Evolutionary conservation across 2,113 vertebrate species (phyloP).

Genomic region (Gopherus flavomarginatus): DNA sequence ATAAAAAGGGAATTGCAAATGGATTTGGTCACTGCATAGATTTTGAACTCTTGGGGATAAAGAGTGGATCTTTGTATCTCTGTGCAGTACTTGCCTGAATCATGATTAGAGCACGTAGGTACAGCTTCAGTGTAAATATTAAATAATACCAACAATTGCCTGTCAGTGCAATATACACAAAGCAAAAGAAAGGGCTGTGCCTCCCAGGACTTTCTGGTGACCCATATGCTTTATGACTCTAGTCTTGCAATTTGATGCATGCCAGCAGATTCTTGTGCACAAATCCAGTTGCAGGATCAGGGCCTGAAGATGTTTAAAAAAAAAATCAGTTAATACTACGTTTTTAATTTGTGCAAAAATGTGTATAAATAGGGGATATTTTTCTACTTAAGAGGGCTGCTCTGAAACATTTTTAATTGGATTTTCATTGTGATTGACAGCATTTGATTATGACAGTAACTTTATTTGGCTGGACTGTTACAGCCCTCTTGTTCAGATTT

Average conservation of each 20-base stretch:
- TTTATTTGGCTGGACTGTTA: constrained; percentile 85
- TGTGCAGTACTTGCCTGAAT: not conserved
- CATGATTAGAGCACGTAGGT: constrained; percentile 32
- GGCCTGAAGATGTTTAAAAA: constrained; percentile 42
- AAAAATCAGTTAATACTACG: constrained; percentile 75
- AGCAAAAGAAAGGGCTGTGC: constrained; percentile 52
- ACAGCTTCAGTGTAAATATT: constrained; percentile 20
- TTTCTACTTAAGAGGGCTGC: constrained; percentile 77
- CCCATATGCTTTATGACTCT: constrained; percentile 48
- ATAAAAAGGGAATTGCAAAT: constrained; percentile 63
- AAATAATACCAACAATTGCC: constrained; percentile 71
- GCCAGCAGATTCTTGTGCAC: constrained; percentile 37
- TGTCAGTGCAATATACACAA: constrained; percentile 53
- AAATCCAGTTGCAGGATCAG: constrained; percentile 58
- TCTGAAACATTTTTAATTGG: constrained; percentile 81
- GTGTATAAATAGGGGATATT: constrained; percentile 75
- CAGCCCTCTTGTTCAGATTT: constrained; percentile 72
- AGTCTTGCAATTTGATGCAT: constrained; percentile 68
- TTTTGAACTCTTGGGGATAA: no score
- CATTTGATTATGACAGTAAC: constrained; percentile 81
- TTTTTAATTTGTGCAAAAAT: constrained; percentile 68
- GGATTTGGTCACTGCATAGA: constrained; percentile 1
- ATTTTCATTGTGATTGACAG: constrained; percentile 89
- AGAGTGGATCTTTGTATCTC: not conserved
- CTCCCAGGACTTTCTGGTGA: constrained; percentile 49